phyloP scores from a whole-genome alignment of 2,888 invertebrate genomes.

The Linyphia triangularis region DNA sequence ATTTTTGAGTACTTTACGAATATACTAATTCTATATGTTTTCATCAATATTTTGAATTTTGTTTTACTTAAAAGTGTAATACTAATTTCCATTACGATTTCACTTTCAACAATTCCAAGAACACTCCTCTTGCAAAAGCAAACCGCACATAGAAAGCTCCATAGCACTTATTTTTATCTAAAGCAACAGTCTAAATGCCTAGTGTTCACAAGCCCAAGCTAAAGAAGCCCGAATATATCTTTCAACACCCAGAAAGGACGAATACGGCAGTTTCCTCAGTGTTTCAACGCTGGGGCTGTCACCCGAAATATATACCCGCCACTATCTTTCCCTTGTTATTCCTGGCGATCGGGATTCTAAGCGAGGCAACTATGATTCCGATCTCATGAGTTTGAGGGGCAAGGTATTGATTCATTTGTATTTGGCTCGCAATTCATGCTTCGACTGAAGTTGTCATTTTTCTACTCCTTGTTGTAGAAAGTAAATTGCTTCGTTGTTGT shows the following conservation, averaged over 20 bases:
- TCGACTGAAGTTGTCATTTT: conserved; percentile 70
- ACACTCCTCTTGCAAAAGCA: too few species aligned
- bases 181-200: too few species aligned
- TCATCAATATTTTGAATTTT: too few species aligned
- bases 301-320: conserved; percentile 26
- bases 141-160: too few species aligned
- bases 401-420: conserved; percentile 71
- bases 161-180: too few species aligned
- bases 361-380: conserved; percentile 47
- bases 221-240: conserved; percentile 19
- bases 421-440: conserved; percentile 62
- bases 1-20: too few species aligned
- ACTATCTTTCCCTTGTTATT: conserved; percentile 29
- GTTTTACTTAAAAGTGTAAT: too few species aligned
- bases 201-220: too few species aligned
- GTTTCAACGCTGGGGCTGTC: conserved; percentile 39
- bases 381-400: not conserved
- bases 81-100: too few species aligned
- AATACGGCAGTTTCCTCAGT: not conserved
- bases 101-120: too few species aligned
- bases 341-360: conserved; percentile 18
- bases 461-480: conserved; percentile 46
- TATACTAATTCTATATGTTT: too few species aligned
- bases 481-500: conserved; percentile 64
- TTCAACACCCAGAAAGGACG: conserved; percentile 14